These are phyloP conservation scores for Percopsis omiscomaycus DNA, from an alignment of 2,797 vertebrate genomes.

Conservation along the genomic window DNA sequence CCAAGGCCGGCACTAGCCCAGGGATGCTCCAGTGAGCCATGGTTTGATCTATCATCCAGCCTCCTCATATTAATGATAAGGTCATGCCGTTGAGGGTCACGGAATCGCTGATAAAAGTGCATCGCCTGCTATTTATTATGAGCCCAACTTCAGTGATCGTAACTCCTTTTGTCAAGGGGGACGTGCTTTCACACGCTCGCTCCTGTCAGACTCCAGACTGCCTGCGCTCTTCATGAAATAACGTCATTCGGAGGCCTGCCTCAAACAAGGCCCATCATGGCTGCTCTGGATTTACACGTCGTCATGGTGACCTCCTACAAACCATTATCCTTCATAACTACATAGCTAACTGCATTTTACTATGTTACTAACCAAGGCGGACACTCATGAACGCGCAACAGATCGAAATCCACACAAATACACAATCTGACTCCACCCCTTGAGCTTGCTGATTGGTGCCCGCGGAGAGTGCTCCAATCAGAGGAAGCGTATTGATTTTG, in stretches of 20 bases:
- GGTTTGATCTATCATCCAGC: constrained; percentile 78
- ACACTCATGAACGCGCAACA: no score
- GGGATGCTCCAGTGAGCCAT: constrained; percentile 74
- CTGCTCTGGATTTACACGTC: constrained; percentile 61
- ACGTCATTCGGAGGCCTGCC: constrained; percentile 51
- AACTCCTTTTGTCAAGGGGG: constrained; percentile 74
- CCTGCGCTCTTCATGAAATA: constrained; percentile 61
- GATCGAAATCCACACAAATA: no score
- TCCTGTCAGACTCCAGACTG: constrained; percentile 62
- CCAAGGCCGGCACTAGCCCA: constrained; percentile 74
- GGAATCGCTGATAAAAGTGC: constrained; percentile 76
- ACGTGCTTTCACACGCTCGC: constrained; percentile 33
- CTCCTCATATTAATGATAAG: constrained; percentile 82
- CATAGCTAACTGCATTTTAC: no score
- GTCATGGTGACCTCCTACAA: constrained; percentile 56
- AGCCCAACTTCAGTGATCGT: constrained; percentile 70
- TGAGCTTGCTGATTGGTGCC: no score
- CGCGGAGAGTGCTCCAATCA: no score
- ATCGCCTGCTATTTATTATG: constrained; percentile 78
- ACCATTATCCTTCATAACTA: no score
- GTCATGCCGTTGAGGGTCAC: constrained; percentile 79
- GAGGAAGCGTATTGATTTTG: no score
- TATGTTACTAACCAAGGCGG: no score
- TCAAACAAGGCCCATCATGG: constrained; percentile 60
- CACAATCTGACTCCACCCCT: no score